Conservation (phyloP, 2,797 vertebrate genomes). For the Sus cebifrons region DNA sequence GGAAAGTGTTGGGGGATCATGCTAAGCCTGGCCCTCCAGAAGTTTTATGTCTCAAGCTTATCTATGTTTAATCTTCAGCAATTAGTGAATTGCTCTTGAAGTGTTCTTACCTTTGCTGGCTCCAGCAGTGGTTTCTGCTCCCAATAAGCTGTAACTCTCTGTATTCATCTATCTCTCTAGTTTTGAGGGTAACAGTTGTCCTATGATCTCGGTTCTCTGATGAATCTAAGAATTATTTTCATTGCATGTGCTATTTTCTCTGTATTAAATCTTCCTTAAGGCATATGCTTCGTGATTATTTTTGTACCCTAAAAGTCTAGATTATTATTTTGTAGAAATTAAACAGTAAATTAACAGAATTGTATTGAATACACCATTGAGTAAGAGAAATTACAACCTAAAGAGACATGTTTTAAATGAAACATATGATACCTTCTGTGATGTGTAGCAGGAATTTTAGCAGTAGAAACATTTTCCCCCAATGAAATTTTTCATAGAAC, state of each 20-base stretch:
- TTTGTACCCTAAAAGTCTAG: not conserved
- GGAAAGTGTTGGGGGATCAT: not conserved
- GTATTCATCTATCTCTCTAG: not conserved
- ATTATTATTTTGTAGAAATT: constrained; percentile 3
- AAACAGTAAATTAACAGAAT: not conserved
- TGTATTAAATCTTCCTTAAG: not conserved
- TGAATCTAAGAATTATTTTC: not conserved
- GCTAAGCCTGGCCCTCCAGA: accelerated
- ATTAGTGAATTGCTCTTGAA: not conserved
- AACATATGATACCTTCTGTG: not conserved
- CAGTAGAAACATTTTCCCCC: not conserved
- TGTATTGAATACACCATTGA: not conserved
- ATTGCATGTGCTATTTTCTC: not conserved
- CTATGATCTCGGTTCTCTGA: not conserved
- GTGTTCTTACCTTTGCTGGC: not conserved
- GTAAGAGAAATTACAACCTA: not conserved
- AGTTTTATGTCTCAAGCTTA: not conserved
- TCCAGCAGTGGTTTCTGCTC: not conserved
- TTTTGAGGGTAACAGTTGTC: not conserved
- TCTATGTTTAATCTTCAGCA: not conserved
- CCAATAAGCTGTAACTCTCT: not conserved
- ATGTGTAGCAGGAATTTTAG: not conserved
- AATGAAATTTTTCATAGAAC: not conserved
- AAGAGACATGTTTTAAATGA: not conserved
- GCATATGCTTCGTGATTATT: not conserved